phyloP scores from a whole-genome alignment of 2,113 vertebrate genomes.

The Podilymbus podiceps region DNA sequence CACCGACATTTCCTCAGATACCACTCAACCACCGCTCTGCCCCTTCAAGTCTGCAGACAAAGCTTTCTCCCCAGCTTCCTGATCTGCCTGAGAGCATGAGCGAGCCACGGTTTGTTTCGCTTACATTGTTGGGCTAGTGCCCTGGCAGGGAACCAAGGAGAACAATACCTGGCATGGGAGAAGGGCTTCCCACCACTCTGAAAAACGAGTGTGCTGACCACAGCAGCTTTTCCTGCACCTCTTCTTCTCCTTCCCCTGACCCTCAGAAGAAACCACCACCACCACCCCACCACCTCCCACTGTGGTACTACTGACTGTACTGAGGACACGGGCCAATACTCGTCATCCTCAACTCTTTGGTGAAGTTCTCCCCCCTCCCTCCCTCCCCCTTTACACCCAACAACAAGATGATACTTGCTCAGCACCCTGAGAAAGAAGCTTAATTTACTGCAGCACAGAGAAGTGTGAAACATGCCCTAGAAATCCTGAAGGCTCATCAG shows the following conservation, averaged over 20 bases:
- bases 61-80: neutral
- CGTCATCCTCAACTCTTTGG: neutral
- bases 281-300: neutral
- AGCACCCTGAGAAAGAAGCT: neutral
- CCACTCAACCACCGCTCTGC: neutral
- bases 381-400: neutral
- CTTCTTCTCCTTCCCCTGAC: neutral
- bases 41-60: neutral
- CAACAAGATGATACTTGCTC: neutral
- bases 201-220: neutral
- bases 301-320: neutral
- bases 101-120: neutral
- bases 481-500: neutral
- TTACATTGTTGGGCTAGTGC: neutral
- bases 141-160: slow-evolving; percentile 12
- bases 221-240: neutral
- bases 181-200: neutral
- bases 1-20: neutral
- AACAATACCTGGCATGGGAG: slow-evolving; percentile 26
- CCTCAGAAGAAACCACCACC: neutral
- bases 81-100: neutral
- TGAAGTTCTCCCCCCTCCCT: neutral
- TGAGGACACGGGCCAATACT: neutral
- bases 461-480: neutral
- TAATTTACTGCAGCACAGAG: neutral